phyloP scores from a whole-genome alignment of 2,888 invertebrate genomes.

The Stegophylla sp. region DNA sequence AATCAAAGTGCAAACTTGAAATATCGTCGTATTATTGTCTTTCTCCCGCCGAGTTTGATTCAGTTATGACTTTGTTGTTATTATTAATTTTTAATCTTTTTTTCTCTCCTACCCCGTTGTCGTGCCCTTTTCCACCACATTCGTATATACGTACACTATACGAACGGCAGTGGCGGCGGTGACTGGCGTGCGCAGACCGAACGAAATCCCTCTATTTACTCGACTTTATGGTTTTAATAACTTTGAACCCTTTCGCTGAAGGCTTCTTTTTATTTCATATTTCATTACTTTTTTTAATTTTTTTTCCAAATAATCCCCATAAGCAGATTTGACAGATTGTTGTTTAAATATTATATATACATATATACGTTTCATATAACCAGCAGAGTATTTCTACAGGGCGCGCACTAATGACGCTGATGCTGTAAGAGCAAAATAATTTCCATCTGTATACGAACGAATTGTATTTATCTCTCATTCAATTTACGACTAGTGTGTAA shows the following conservation, averaged over 20 bases:
- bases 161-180: too few species aligned
- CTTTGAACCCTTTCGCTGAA: conserved; percentile 55
- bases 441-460: background rate
- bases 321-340: conserved; percentile 46
- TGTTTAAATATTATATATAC: conserved; percentile 24
- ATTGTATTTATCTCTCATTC: too few species aligned
- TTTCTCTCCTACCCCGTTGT: conserved; percentile 21
- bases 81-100: conserved; percentile 59
- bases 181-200: conserved; percentile 2
- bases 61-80: conserved; percentile 59
- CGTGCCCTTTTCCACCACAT: conserved; percentile 46
- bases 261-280: conserved; percentile 39
- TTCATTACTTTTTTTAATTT: conserved; percentile 8
- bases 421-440: background rate
- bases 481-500: too few species aligned
- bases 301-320: conserved; percentile 24
- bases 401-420: conserved; percentile 12
- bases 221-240: conserved; percentile 58
- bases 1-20: conserved; percentile 59
- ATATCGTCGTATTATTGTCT: conserved; percentile 59
- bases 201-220: conserved; percentile 57
- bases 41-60: conserved; percentile 57
- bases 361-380: too few species aligned
- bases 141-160: too few species aligned
- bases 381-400: conserved; percentile 2